Base-by-base conservation (phyloP, 2,888 invertebrate species). In the Octonoba sinensis region DNA sequence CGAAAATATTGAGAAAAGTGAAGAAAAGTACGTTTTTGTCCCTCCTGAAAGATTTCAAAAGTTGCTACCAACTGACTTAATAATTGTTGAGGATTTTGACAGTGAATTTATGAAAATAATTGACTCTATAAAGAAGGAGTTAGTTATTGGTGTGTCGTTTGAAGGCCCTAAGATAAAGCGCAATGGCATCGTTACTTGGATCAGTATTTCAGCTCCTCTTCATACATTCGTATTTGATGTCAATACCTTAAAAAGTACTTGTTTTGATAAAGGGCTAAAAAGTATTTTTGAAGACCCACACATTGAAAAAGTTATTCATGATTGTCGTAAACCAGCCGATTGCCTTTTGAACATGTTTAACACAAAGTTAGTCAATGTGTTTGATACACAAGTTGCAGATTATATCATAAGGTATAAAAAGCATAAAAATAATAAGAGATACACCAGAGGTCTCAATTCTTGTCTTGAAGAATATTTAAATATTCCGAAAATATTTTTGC, bases 281-380 rank as follows among this genome's bases (percentile, higher is more conserved):
- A 89, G 90, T 86, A 85, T 88, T 12, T 84, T 88, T 51, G 85
- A 86, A 59, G 88, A 89, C 87, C 89, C 89, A 47, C 86, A 85
- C 67, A 89, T 90, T 44, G 89, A 90, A 75, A 91, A 92, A 88
- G 91, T 92, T 84, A 89, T 91, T 44, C 92, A 92, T 88, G 91
- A 92, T 86, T 91, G 91, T 84, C 89, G 92, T 79, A 89, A 90
- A 84, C 86, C 91, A 74, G 91, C 91, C 0, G 92, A 92, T 86
- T 90, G 91, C 85, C 87, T 92, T 64, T 90, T 89, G 87, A 91
- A 92, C 86, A 90, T 91, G 86, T 92, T 91, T 87, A 88, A 90
- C 87, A 90, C 92, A 15, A 89, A 90, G 85, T 87, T 92, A 71
- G 87, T 89, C 76, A 91, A 91, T 85, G 89, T 92, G 54, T 92